phyloP scores from a whole-genome alignment of 35 echinoderm and acorn worm species.

The Nesometra sesokonis region DNA sequence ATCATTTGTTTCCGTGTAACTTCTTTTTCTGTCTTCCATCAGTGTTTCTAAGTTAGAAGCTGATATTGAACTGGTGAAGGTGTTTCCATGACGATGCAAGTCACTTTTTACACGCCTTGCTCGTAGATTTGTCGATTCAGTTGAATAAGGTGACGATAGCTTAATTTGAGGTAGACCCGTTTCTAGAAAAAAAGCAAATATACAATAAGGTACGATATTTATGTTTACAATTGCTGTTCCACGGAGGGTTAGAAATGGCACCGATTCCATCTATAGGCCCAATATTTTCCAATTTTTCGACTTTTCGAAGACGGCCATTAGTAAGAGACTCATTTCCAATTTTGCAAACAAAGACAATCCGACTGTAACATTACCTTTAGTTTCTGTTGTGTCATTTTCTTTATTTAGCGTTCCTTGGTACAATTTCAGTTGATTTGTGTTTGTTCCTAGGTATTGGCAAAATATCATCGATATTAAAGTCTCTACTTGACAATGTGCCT shows the following conservation, averaged over 20 bases:
- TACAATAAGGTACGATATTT: no score
- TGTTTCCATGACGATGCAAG: neutral
- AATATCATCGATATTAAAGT: neutral
- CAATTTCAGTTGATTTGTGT: neutral
- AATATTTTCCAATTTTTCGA: no score
- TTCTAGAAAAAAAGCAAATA: no score
- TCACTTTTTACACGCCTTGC: neutral
- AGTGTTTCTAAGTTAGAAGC: neutral
- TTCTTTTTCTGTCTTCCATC: neutral
- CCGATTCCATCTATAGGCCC: no score
- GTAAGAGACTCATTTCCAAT: no score
- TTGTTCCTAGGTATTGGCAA: neutral
- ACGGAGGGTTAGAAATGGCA: no score
- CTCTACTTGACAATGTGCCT: neutral
- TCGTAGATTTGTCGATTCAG: neutral
- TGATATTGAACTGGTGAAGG: neutral
- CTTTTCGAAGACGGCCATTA: no score
- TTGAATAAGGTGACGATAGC: neutral
- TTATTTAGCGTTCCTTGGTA: neutral
- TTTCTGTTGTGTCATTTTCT: neutral
- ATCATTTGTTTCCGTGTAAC: neutral
- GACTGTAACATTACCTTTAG: no score
- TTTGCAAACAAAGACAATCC: no score
- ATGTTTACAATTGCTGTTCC: no score
- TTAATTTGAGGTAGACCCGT: neutral